These are phyloP conservation scores for Pseudonaja textilis DNA, from an alignment of 2,113 vertebrate genomes.

Conservation along the genomic window DNA sequence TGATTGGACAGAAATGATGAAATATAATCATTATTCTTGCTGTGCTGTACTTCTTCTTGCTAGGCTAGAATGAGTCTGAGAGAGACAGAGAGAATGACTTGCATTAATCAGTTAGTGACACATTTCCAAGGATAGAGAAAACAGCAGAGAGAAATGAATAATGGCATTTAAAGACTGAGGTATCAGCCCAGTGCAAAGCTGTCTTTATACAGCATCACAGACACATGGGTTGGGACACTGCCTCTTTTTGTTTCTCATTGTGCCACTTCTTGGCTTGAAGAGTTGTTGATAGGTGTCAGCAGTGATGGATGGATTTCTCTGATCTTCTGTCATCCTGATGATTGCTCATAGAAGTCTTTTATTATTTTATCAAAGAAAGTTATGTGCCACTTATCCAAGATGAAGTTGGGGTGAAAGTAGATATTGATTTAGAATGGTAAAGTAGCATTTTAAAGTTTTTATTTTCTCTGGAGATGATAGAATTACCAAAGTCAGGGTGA, in stretches of 20 bases:
- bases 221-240: slow-evolving; percentile 44
- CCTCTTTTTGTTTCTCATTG: slow-evolving; percentile 40
- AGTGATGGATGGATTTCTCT: slow-evolving; percentile 68
- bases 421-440: not conserved
- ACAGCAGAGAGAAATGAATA: slow-evolving; percentile 17
- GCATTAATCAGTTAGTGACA: slow-evolving; percentile 12
- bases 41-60: slow-evolving; percentile 6
- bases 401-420: slow-evolving; percentile 39
- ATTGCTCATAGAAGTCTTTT: slow-evolving; percentile 68
- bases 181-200: not conserved
- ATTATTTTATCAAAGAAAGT: slow-evolving; percentile 69
- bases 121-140: slow-evolving; percentile 34
- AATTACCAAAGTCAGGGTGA: not conserved
- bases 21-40: not conserved
- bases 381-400: slow-evolving; percentile 57
- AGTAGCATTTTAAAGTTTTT: slow-evolving; percentile 40
- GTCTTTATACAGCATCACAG: slow-evolving; percentile 48
- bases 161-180: slow-evolving; percentile 10
- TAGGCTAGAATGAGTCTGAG: not conserved
- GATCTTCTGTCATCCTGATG: slow-evolving; percentile 69
- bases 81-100: slow-evolving; percentile 22
- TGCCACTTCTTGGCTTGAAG: slow-evolving; percentile 50
- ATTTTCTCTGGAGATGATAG: not conserved
- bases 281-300: slow-evolving; percentile 64
- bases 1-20: not conserved